phyloP scores from a whole-genome alignment of 2,888 invertebrate species.

The Leptopilina myrica region DNA sequence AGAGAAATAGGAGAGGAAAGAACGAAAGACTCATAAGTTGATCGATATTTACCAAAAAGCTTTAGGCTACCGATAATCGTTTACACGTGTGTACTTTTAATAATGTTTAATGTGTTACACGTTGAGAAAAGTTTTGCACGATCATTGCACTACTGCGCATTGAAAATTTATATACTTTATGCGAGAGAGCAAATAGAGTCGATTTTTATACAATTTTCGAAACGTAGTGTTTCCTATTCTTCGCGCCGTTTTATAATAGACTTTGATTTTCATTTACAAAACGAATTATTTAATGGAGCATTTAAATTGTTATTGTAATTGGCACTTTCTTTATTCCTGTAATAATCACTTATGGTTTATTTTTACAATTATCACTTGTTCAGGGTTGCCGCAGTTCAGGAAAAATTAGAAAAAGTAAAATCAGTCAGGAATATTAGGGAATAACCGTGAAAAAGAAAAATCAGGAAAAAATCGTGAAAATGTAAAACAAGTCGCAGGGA shows the following conservation, averaged over 20 bases:
- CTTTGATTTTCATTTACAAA: background rate
- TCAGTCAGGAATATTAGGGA: no score
- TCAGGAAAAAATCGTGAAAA: no score
- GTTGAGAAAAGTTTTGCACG: slow-evolving; percentile 19
- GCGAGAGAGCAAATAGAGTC: background rate
- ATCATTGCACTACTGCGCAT: slow-evolving; percentile 23
- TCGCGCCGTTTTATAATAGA: background rate
- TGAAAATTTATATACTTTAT: slow-evolving; percentile 10
- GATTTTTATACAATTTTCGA: slow-evolving; percentile 2
- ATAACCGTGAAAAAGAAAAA: no score
- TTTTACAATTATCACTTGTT: no score
- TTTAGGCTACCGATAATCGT: slow-evolving; percentile 37
- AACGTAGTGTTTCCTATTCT: slow-evolving; percentile 13
- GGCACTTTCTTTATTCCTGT: no score
- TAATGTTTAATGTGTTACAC: slow-evolving; percentile 30
- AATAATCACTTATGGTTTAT: no score
- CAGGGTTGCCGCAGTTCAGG: no score
- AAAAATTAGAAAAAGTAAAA: no score
- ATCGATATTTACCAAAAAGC: slow-evolving; percentile 35
- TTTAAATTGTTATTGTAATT: no score
- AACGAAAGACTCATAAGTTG: background rate
- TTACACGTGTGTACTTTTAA: slow-evolving; percentile 20
- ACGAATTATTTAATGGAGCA: no score
- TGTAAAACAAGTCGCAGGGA: no score
- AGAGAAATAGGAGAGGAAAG: background rate